Conservation (phyloP, 2,888 invertebrate species). For the Dyspetes luteomarginatus region DNA sequence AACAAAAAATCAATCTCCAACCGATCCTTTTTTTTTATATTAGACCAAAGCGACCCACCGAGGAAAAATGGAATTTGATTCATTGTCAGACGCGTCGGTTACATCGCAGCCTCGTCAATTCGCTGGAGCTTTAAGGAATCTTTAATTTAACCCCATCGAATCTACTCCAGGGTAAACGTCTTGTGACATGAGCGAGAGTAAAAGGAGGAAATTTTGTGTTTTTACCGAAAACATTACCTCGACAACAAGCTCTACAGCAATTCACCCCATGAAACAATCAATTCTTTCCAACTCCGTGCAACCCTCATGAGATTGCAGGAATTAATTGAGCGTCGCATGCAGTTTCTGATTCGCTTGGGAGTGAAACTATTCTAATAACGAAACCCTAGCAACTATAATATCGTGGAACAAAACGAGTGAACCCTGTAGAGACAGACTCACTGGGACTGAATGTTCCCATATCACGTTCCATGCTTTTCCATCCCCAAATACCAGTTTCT, state of each 20-base stretch:
- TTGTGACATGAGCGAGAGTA: no score
- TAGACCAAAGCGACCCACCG: no score
- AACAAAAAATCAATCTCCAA: no score
- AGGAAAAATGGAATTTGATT: neutral
- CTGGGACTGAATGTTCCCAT: no score
- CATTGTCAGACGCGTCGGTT: neutral
- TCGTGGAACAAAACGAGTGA: constrained; percentile 15
- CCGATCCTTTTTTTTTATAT: no score
- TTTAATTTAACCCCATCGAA: no score
- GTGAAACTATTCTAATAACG: constrained; percentile 26
- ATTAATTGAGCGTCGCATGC: constrained; percentile 33
- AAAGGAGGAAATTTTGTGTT: no score
- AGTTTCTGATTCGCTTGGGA: neutral
- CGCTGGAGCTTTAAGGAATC: no score
- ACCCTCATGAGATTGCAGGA: constrained; percentile 38
- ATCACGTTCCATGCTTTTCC: neutral
- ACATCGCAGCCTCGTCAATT: no score
- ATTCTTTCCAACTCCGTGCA: constrained; percentile 36
- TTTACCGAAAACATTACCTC: no score
- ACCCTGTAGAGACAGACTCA: constrained; percentile 18
- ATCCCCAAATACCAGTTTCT: constrained; percentile 18
- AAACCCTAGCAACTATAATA: constrained; percentile 45
- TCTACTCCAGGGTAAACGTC: no score
- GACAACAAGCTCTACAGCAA: no score
- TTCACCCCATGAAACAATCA: constrained; percentile 5